Evolutionary conservation across 2,113 vertebrate species (phyloP), one percentile per base, ranked within the genome.

Genomic region (Synodontis membranacea): DNA sequence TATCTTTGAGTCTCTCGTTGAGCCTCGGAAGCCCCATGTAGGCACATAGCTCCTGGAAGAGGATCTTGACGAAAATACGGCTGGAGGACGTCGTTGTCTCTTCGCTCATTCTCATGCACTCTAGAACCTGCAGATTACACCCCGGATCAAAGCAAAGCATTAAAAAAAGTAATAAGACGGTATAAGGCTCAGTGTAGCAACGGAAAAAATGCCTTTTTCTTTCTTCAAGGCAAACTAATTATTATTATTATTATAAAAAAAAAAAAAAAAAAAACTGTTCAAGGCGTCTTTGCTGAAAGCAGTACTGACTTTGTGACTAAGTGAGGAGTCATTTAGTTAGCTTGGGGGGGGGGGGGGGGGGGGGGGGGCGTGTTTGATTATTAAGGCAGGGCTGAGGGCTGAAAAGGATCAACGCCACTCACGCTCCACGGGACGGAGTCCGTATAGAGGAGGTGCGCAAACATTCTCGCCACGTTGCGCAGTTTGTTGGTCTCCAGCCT

Each of bases 51-150:
- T 99, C 98, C 90, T 99, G 98, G 92, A 99, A 99, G 83, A 99
- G 96, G 91, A 99, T 99, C 95, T 99, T 99, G 25, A 99, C 98
- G 93, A 99, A 99, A 91, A 99, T 99, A 90, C 98, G 96, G 82
- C 98, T 99, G 83, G 98, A 99, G 0, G 98, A 99, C 0, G 98
- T 99, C 0, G 98, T 99, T 1, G 97, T 98, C 92, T 99, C 98
- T 93, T 99, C 98, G 87, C 97, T 99, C 90, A 99, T 94, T 89
- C 93, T 96, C 92, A 99, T 95, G 60, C 96, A 99, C 92, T 99
- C 97, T 87, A 99, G 94, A 76, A 99, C 98, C 98, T 99, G 91
- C 92, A 88, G 90, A 34, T 39, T 50, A 21, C 78, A 39, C 25
- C 23, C 21, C 34, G 14, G 23, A 14, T 56, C 52, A 80, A 31